These are phyloP conservation scores for Stylophora pistillata DNA, from an alignment of 64 coral and sea anemone genomes.

Conservation along the genomic window DNA sequence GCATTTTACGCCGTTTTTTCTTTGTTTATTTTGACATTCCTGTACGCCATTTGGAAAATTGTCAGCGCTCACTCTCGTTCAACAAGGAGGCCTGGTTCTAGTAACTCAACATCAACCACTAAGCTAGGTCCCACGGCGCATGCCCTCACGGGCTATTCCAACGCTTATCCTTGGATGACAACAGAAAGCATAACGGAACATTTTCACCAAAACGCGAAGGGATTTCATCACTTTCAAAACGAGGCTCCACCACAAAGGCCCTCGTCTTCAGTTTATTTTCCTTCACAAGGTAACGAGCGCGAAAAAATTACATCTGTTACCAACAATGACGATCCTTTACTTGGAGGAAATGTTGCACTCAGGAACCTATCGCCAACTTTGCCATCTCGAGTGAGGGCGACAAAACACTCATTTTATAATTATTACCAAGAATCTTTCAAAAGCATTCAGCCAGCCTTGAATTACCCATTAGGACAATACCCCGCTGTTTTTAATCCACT, in stretches of 20 bases:
- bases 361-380: not conserved
- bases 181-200: not conserved
- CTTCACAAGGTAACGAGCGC: not conserved
- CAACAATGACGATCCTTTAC: not conserved
- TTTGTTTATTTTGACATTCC: constrained; percentile 77
- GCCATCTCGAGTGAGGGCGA: not conserved
- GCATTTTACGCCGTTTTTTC: constrained; percentile 89
- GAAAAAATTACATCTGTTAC: constrained; percentile 14
- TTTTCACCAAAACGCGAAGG: not conserved
- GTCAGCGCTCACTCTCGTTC: constrained; percentile 89
- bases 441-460: not conserved
- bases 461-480: constrained; percentile 2
- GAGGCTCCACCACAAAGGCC: not conserved
- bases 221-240: not conserved
- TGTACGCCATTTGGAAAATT: constrained; percentile 95
- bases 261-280: not conserved
- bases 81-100: constrained; percentile 67
- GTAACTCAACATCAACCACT: constrained; percentile 37
- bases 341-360: not conserved
- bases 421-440: not conserved
- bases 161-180: not conserved
- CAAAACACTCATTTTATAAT: not conserved
- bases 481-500: not conserved
- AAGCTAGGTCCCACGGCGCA: constrained; percentile 76
- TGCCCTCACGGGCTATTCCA: constrained; percentile 27